A percentile compares a stretch with the other conserved stretches of the same genome.
phyloP scores from a whole-genome alignment of 2,888 invertebrate genomes.

The Cataglyphis altisquamis region DNA sequence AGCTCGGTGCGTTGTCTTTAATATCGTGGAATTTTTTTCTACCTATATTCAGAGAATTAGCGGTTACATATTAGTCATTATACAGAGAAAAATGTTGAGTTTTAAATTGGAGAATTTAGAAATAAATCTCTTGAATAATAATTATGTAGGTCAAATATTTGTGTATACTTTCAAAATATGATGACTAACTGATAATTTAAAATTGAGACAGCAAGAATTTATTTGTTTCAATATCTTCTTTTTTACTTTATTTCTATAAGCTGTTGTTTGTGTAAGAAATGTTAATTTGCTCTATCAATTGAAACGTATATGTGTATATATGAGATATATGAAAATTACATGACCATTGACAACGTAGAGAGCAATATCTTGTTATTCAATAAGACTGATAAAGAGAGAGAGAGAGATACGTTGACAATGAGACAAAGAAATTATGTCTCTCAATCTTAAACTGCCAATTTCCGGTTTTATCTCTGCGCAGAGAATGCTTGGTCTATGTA shows the following conservation, averaged over 20 bases:
- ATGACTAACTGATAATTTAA: background rate
- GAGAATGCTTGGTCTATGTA: background rate
- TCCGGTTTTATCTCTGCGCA: background rate
- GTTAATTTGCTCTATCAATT: background rate
- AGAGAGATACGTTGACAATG: background rate
- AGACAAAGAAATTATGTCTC: background rate
- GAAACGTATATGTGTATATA: background rate
- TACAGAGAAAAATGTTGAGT: background rate
- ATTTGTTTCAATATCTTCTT: background rate
- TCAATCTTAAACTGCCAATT: constrained; percentile 3
- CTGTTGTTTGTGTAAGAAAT: background rate
- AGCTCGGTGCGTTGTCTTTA: background rate
- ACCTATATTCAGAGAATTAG: background rate
- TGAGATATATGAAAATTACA: background rate
- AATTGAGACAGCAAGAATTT: background rate
- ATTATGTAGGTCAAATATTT: background rate
- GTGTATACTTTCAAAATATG: background rate
- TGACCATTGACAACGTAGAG: background rate
- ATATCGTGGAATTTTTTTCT: background rate
- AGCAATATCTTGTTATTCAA: background rate
- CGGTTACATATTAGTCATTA: background rate
- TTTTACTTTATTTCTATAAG: background rate
- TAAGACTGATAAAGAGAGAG: background rate
- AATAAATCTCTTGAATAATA: background rate
- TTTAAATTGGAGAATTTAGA: background rate